phyloP scores from a whole-genome alignment of 2,888 invertebrate genomes.

The Metellina segmentata region DNA sequence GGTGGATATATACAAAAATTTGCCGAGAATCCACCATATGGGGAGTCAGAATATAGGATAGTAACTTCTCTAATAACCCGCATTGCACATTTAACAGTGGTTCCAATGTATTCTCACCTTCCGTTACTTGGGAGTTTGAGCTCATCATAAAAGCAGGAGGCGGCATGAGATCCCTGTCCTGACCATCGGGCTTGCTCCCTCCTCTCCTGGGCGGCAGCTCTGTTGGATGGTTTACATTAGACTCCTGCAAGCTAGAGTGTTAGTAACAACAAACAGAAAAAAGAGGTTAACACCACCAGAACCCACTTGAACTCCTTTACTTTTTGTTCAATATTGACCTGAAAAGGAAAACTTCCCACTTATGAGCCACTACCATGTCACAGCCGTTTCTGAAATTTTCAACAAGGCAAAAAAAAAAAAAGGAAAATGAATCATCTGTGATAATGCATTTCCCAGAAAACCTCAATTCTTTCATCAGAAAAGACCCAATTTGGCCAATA shows the following conservation, averaged over 20 bases:
- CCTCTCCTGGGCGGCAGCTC: conserved; percentile 64
- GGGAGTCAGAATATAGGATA: too few species aligned
- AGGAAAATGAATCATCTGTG: too few species aligned
- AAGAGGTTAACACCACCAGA: conserved; percentile 72
- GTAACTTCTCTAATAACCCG: too few species aligned
- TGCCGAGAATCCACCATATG: background rate
- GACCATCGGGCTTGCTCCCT: conserved; percentile 2
- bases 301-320: conserved; percentile 63
- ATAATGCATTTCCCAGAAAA: too few species aligned
- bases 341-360: conserved; percentile 52
- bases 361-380: background rate
- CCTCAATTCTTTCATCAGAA: too few species aligned
- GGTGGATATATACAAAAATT: background rate
- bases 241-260: conserved; percentile 77
- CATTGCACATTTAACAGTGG: background rate
- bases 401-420: too few species aligned
- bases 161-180: conserved; percentile 70
- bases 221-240: conserved; percentile 77
- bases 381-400: too few species aligned
- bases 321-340: background rate
- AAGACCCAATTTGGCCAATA: too few species aligned
- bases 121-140: background rate
- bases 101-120: conserved; percentile 4
- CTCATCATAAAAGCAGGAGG: conserved; percentile 55
- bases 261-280: conserved; percentile 77